Percentiles rank a stretch among this genome's conserved stretches.
These are phyloP conservation scores for Podarcis siculus DNA, from an alignment of 2,797 vertebrate genomes.

Conservation along the genomic window DNA sequence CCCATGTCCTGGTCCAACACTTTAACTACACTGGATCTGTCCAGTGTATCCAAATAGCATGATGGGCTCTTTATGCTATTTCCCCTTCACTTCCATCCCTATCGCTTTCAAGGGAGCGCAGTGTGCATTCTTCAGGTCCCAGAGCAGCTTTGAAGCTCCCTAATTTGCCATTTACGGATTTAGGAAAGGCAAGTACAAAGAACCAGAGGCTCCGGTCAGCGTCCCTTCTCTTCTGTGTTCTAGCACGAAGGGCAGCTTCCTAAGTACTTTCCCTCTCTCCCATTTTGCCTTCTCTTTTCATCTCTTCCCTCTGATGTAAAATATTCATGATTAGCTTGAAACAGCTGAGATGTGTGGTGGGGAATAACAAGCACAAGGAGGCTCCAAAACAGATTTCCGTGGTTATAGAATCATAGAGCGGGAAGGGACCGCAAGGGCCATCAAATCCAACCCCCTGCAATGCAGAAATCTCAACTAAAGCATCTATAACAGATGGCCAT, in stretches of 20 bases:
- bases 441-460: no score
- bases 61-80: neutral
- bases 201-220: neutral
- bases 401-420: no score
- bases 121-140: neutral
- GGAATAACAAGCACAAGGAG: neutral
- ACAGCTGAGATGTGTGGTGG: neutral
- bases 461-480: neutral
- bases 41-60: neutral
- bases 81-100: neutral
- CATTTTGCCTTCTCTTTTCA: neutral
- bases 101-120: neutral
- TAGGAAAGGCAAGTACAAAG: neutral
- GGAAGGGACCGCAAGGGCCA: no score
- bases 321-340: neutral
- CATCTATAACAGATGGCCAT: neutral
- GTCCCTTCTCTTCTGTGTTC: neutral
- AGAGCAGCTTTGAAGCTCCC: neutral
- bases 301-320: slow-evolving; percentile 3
- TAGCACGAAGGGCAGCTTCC: neutral
- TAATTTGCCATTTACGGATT: neutral
- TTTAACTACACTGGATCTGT: neutral
- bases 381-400: no score
- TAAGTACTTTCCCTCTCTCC: neutral
- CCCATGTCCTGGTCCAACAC: neutral